Evolutionary conservation across 1,140 invertebrate species (phyloP).

Genomic region (Cecropterus lyciades): DNA sequence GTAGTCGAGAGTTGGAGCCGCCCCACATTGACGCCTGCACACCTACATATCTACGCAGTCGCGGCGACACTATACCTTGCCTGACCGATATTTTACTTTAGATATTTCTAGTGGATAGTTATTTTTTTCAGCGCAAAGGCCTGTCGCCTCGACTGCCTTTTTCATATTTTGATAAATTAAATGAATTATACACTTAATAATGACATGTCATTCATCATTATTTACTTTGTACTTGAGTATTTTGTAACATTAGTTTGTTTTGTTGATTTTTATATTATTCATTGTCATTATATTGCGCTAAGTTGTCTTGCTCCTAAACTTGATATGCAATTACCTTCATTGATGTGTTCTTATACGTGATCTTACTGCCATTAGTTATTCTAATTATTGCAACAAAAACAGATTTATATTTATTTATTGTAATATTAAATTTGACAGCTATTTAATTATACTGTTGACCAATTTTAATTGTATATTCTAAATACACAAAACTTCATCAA

Average conservation of each 20-base stretch:
- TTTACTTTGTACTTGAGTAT: conserved; percentile 39
- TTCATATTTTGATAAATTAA: conserved; percentile 37
- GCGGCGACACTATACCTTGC: neutral
- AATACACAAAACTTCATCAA: conserved; percentile 47
- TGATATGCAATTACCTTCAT: conserved; percentile 38
- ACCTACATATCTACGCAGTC: conserved; percentile 19
- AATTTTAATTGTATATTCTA: conserved; percentile 46
- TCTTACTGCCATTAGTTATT: conserved; percentile 48
- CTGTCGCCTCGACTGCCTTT: neutral
- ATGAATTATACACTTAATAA: conserved; percentile 43
- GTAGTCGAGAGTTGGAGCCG: conserved; percentile 4
- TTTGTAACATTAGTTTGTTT: conserved; percentile 33
- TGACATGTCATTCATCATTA: conserved; percentile 39
- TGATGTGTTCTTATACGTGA: conserved; percentile 4
- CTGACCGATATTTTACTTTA: neutral
- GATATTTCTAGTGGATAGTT: conserved; percentile 4
- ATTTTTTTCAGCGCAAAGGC: conserved; percentile 2
- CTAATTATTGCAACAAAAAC: conserved; percentile 40
- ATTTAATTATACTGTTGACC: conserved; percentile 47
- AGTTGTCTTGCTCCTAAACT: conserved; percentile 53
- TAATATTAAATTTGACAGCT: conserved; percentile 21
- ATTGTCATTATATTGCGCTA: conserved; percentile 12
- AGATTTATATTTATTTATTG: conserved; percentile 27
- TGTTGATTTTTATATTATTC: conserved; percentile 27
- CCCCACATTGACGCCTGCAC: conserved; percentile 1